These are phyloP conservation scores for Cyphomyrus discorhynchus DNA, from an alignment of 2,113 vertebrate species.

Conservation along the genomic window DNA sequence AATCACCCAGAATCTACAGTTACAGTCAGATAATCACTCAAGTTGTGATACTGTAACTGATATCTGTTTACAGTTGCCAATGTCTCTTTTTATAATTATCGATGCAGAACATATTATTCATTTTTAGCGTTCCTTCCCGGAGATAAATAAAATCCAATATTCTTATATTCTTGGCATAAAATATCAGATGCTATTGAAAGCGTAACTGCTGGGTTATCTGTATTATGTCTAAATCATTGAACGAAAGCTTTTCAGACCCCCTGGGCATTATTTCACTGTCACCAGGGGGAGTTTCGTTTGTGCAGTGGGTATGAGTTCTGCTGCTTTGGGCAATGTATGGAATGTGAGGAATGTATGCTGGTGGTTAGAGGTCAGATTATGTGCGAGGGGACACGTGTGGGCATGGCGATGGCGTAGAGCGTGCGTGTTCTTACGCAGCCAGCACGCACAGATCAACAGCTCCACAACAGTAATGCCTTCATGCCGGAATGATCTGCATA, in stretches of 20 bases:
- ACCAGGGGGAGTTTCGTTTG: slow-evolving; percentile 20
- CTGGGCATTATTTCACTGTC: slow-evolving; percentile 10
- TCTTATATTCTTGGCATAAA: not conserved
- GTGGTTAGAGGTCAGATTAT: slow-evolving; percentile 50
- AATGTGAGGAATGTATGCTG: slow-evolving; percentile 53
- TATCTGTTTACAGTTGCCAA: not conserved
- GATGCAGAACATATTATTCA: not conserved
- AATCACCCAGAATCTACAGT: not conserved
- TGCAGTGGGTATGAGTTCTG: slow-evolving; percentile 28
- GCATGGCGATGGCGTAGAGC: slow-evolving; percentile 47
- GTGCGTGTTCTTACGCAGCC: slow-evolving; percentile 44
- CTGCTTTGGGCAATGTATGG: slow-evolving; percentile 41
- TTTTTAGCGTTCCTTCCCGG: not conserved
- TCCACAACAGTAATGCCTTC: slow-evolving; percentile 48
- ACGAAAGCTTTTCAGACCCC: not conserved
- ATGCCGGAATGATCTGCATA: slow-evolving; percentile 24
- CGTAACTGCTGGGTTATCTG: not conserved
- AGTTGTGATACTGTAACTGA: not conserved
- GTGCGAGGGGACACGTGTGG: slow-evolving; percentile 46
- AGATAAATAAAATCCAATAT: not conserved
- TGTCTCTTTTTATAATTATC: not conserved
- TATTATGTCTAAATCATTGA: not conserved
- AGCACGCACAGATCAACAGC: slow-evolving; percentile 26
- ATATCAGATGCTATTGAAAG: not conserved
- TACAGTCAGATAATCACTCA: not conserved